These are phyloP conservation scores for Ashinkailepas kermadecensis DNA, from an alignment of 2,888 invertebrate genomes.

Conservation along the genomic window DNA sequence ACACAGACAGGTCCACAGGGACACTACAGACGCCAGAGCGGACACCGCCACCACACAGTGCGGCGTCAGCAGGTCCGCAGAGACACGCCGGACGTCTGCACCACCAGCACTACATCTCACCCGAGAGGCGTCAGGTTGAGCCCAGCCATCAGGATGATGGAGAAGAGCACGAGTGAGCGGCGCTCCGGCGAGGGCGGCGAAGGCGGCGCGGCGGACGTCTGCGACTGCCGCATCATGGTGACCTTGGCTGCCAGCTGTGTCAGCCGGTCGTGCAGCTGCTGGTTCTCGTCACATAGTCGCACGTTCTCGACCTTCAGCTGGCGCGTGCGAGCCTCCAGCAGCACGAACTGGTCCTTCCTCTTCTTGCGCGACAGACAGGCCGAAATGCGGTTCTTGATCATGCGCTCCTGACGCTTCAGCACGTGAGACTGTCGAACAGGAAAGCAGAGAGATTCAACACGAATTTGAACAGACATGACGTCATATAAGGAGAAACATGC, in stretches of 20 bases:
- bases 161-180: conserved; percentile 32
- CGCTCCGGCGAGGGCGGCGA: conserved; percentile 27
- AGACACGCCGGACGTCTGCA: too few species aligned
- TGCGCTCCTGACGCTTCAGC: conserved; percentile 80
- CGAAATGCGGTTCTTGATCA: conserved; percentile 92
- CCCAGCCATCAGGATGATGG: conserved; percentile 38
- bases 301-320: conserved; percentile 15
- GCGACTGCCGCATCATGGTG: not conserved
- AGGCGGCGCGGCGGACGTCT: not conserved
- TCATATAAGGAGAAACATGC: too few species aligned
- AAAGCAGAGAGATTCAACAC: too few species aligned
- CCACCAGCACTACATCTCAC: not conserved
- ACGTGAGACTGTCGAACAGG: conserved; percentile 53
- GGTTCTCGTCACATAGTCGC: not conserved
- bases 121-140: not conserved
- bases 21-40: too few species aligned
- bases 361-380: conserved; percentile 89
- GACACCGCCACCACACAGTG: too few species aligned
- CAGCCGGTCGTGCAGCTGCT: conserved; percentile 8
- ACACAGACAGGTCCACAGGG: too few species aligned
- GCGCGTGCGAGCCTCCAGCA: conserved; percentile 62
- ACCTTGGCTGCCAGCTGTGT: conserved; percentile 18
- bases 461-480: too few species aligned
- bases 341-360: conserved; percentile 81
- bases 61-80: too few species aligned